Conservation (phyloP, 2,888 invertebrate genomes). For the Ennomos fuscantarius region DNA sequence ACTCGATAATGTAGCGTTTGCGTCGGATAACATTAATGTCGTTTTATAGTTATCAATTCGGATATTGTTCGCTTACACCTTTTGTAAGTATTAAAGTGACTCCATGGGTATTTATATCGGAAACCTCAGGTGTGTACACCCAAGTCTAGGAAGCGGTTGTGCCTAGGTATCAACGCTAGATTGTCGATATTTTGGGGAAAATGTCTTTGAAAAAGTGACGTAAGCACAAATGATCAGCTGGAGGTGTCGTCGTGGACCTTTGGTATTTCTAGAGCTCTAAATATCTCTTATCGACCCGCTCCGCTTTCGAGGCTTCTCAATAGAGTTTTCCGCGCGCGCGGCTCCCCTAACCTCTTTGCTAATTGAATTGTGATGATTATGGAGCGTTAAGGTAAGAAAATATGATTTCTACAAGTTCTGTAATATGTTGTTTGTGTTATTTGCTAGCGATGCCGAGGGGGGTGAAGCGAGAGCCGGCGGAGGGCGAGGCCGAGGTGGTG, state of each 20-base stretch:
- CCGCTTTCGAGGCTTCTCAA: constrained; percentile 75
- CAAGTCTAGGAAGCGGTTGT: constrained; percentile 65
- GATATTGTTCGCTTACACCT: constrained; percentile 83
- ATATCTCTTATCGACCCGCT: constrained; percentile 76
- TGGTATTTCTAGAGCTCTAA: constrained; percentile 55
- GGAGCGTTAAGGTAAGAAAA: constrained; percentile 45
- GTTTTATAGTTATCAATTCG: constrained; percentile 82
- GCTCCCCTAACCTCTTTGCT: constrained; percentile 82
- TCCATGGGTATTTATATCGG: constrained; percentile 54
- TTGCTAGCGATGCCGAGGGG: constrained; percentile 86
- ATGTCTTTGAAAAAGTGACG: constrained; percentile 77
- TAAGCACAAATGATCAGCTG: constrained; percentile 71
- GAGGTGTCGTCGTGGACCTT: constrained; percentile 56
- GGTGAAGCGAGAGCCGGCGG: constrained; percentile 84
- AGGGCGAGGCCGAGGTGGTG: constrained; percentile 81
- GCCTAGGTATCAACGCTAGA: constrained; percentile 69
- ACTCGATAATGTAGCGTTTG: constrained; percentile 85
- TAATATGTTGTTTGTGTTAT: constrained; percentile 48
- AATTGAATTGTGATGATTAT: constrained; percentile 77
- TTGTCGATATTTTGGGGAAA: constrained; percentile 73
- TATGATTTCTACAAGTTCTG: constrained; percentile 41
- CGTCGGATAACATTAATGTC: constrained; percentile 83
- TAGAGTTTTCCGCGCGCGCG: constrained; percentile 81
- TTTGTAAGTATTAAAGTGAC: constrained; percentile 77
- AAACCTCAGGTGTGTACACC: constrained; percentile 56